phyloP scores from a whole-genome alignment of 2,113 vertebrate species.

The Nibea coibor region DNA sequence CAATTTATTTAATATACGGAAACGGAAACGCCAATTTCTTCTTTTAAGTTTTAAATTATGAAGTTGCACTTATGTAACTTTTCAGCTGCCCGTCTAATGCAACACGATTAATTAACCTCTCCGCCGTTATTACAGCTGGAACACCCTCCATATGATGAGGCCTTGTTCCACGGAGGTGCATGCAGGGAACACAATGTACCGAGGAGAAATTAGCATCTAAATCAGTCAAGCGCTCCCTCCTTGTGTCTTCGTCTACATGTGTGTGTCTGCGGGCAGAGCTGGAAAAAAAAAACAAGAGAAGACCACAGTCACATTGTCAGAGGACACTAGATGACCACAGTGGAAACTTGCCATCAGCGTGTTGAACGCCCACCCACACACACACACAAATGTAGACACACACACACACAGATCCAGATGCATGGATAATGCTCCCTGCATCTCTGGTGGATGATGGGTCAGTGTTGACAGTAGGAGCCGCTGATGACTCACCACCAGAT shows the following conservation, averaged over 20 bases:
- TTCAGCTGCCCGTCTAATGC: not conserved
- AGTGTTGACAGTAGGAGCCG: constrained; percentile 51
- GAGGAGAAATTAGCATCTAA: constrained; percentile 3
- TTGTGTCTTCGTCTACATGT: not conserved
- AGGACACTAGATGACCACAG: constrained; percentile 44
- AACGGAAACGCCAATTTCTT: not conserved
- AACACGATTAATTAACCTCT: constrained; percentile 55
- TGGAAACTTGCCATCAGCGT: constrained; percentile 66
- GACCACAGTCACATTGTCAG: constrained; percentile 37
- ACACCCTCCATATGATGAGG: constrained; percentile 3
- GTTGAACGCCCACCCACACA: constrained; percentile 30
- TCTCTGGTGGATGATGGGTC: constrained; percentile 6
- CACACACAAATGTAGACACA: not conserved
- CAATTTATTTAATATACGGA: not conserved
- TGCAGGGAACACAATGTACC: constrained; percentile 46
- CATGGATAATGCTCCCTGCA: constrained; percentile 12
- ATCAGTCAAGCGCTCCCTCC: constrained; percentile 2
- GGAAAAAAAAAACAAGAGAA: constrained; percentile 3
- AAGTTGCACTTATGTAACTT: constrained; percentile 1
- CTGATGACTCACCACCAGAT: constrained; percentile 60
- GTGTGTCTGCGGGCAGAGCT: constrained; percentile 36
- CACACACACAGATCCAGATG: constrained; percentile 41
- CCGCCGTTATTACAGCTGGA: not conserved
- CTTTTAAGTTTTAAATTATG: constrained; percentile 13
- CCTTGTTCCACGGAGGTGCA: not conserved